Evolutionary conservation across 2,797 vertebrate species (phyloP), one percentile per base, ranked within the genome.

Genomic region (Lacerta agilis): DNA sequence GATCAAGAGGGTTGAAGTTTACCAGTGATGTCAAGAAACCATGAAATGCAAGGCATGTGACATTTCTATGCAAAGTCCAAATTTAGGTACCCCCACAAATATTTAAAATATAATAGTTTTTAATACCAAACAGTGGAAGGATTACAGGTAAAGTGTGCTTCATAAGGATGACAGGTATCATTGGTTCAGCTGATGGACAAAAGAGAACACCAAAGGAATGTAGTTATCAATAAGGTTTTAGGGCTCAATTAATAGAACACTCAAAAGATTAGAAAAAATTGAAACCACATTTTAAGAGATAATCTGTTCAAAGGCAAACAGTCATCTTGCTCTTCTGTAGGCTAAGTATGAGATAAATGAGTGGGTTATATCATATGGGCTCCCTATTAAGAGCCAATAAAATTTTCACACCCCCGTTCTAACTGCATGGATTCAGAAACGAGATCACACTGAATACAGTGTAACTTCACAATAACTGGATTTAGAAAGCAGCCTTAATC

Each of bases 131-230:
- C 0, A 88, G 83, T 1, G 1, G 5, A 67, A 45, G 8, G 67
- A 86, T 78, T 86, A 73, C 23, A 17, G 1, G 27, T 58, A 41
- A 84, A 93, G 93, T 8, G 1, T 64, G 73, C 49, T 72, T 83
- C 11, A 78, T 1, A 66, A 69, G 85, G 89, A 66, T 0, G 1
- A 1, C 0, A 66, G 23, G 75, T 77, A 87, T 88, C 67, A 49
- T 27, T 64, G 27, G 38, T 25, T 67, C n/a, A 76, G 9, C 20
- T 58, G 9, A 58, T 64, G 25, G 75, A 36, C 61, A 82, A 87
- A 77, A 83, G 45, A 73, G 49, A 76, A 64, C 8, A 75, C 29
- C 71, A 20, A 20, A 64, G 17, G 43, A 64, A 33, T 20, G 38
- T 20, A 64, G 79, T 2, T 66, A 41, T 82, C 36, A 41, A 29